Conservation (phyloP, 2,797 vertebrate species). For the Paratrypauchen microcephalus region DNA sequence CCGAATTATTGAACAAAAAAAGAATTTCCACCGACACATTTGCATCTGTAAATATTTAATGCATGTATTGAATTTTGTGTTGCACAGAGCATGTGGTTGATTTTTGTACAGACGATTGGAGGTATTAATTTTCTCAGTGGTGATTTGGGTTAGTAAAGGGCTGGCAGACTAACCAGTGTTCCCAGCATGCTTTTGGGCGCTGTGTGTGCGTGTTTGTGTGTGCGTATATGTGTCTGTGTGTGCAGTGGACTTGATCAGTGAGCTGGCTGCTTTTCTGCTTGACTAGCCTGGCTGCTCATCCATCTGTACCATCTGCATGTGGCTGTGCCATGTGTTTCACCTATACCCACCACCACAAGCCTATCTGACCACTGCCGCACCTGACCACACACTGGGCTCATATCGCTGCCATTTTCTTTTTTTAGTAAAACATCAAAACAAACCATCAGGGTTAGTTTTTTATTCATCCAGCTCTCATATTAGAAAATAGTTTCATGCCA, state of each 20-base stretch:
- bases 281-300: constrained; percentile 70
- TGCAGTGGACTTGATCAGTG: constrained; percentile 48
- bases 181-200: constrained; percentile 53
- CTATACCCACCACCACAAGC: constrained; percentile 60
- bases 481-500: not conserved
- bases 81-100: constrained; percentile 27
- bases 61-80: constrained; percentile 46
- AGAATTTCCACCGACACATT: constrained; percentile 41
- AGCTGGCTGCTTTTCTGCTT: constrained; percentile 70
- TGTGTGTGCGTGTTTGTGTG: constrained; percentile 19
- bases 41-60: constrained; percentile 63
- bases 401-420: constrained; percentile 7
- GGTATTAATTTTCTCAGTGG: constrained; percentile 79
- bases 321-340: constrained; percentile 72
- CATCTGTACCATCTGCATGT: constrained; percentile 76
- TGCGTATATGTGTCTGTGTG: constrained; percentile 28
- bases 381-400: constrained; percentile 42
- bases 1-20: constrained; percentile 40
- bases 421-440: not conserved
- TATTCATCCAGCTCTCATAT: not conserved
- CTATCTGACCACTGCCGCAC: constrained; percentile 48
- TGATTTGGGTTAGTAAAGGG: constrained; percentile 75
- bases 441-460: not conserved
- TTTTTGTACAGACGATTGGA: constrained; percentile 61
- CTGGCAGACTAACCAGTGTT: constrained; percentile 64